Base-by-base conservation (phyloP, 2,797 vertebrate species). In the Tadarida brasiliensis region DNA sequence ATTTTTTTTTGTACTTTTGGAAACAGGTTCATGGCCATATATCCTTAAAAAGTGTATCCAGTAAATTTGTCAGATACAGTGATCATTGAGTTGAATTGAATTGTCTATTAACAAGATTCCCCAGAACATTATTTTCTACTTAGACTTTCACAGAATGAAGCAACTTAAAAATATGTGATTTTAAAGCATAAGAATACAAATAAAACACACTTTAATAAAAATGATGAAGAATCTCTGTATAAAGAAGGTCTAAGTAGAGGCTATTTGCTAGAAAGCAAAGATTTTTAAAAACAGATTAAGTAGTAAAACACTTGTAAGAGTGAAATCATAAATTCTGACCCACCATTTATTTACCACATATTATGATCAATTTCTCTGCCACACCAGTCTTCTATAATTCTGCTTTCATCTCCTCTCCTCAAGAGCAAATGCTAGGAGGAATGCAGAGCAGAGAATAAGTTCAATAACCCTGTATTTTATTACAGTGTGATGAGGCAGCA, bases 261-360 rank as follows among this genome's bases (percentile, higher is more conserved):
- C 7, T 73, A 0, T 28, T 87, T 49, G 14, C 4, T 67, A 89
- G 47, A 84, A 88, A 88, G 28, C 4, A 33, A 84, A 51, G 1
- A 33, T 16, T 81, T 51, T 47, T 44, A 4, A 14, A 73, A 44
- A 59, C 63, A 68, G 10, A 70, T 39, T 56, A 70, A 1, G 1
- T 56, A 86, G 68, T 8, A 77, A 44, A 49, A 77, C 71, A 44
- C 30, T 71, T 35, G 1, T 47, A 61, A 78, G 56, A 90, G 0
- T 3, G 59, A 78, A 22, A 56, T 59, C 15, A 24, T 90, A 71
- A 87, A 59, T 77, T 73, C n/a, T 59, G 19, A 78, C 28, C 19
- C 61, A 88, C 59, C 24, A 9, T 83, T 90, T 87, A 47, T 88
- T 93, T 94, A 26, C 74, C 24, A 61, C n/a, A 74, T 65, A 24